Base-by-base conservation (phyloP, 2,797 vertebrate species). In the Trematomus bernacchii region DNA sequence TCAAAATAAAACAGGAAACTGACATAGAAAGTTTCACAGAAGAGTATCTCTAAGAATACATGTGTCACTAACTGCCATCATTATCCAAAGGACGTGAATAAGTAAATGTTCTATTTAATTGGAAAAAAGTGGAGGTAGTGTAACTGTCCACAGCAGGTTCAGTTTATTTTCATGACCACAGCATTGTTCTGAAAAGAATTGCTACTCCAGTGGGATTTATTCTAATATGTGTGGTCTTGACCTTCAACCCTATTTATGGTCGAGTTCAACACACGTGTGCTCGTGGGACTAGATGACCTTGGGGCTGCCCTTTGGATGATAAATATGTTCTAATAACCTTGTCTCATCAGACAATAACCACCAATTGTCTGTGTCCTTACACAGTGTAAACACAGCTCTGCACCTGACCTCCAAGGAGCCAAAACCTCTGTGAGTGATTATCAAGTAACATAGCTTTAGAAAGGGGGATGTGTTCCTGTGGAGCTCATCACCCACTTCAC, bases 141-240 rank as follows among this genome's bases (percentile, higher is more conserved):
- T 51, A 75, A 53, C 30, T 53, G 42, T 44, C 58, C 53, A 21
- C 27, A 54, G 16, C 21, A 15, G 6, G 23, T 16, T 68, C 44
- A 73, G 64, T 57, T 66, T 48, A 60, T 57, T 54, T 27, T 63
- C 55, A 16, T 37, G 65, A 65, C 47, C 53, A 64, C 9, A 7
- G 18, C 16, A 59, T 19, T 79, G 43, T 58, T 27, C 73, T 61
- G 43, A 13, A 50, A 61, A 33, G 30, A 54, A 3, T 23, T 6
- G 18, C 40, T 30, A 33, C 52, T 44, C 10, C 14, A 33, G 10
- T 62, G 10, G 37, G 27, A 60, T 10, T 44, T 47, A 46, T 50
- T 23, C 42, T 61, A 18, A 61, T 71, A 57, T 44, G 37, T 61
- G 12, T 67, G 37, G 14, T 33, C 37, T 66, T 16, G 16, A 76